phyloP scores from a whole-genome alignment of 2,113 vertebrate species.

The Puffinus mauretanicus region DNA sequence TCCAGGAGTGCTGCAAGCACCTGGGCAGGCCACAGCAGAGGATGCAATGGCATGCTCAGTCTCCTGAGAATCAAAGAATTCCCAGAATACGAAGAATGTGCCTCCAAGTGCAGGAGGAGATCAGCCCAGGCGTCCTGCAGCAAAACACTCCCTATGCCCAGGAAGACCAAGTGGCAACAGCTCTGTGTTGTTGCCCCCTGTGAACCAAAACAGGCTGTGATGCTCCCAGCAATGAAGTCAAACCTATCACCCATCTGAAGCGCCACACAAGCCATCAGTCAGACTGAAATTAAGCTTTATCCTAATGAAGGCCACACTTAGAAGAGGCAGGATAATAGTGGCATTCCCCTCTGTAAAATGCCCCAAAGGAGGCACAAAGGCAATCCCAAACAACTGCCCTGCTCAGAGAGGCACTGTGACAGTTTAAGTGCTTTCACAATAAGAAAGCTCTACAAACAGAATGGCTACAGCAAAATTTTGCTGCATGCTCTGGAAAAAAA shows the following conservation, averaged over 20 bases:
- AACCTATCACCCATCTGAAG: not conserved
- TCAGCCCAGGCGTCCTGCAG: rapidly evolving
- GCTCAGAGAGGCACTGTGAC: rapidly evolving
- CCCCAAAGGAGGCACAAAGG: not conserved
- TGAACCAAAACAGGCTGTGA: not conserved
- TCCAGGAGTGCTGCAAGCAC: not conserved
- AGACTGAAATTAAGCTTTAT: not conserved
- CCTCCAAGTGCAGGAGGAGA: not conserved
- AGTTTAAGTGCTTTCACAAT: not conserved
- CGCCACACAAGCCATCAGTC: not conserved
- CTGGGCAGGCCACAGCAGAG: not conserved
- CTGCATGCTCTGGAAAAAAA: not conserved
- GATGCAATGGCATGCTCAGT: not conserved
- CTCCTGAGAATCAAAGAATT: not conserved
- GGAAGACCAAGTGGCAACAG: not conserved
- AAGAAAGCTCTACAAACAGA: not conserved
- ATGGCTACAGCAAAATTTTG: not conserved
- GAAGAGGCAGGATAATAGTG: not conserved
- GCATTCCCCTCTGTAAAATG: not conserved
- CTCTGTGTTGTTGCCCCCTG: not conserved
- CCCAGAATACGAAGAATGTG: rapidly evolving
- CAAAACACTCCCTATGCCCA: not conserved
- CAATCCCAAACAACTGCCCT: not conserved
- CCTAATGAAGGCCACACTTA: not conserved
- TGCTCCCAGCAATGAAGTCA: not conserved